Percentiles rank a stretch among this genome's conserved stretches.
Conservation (phyloP, 2,797 vertebrate species). For the Cossypha niveicapilla region DNA sequence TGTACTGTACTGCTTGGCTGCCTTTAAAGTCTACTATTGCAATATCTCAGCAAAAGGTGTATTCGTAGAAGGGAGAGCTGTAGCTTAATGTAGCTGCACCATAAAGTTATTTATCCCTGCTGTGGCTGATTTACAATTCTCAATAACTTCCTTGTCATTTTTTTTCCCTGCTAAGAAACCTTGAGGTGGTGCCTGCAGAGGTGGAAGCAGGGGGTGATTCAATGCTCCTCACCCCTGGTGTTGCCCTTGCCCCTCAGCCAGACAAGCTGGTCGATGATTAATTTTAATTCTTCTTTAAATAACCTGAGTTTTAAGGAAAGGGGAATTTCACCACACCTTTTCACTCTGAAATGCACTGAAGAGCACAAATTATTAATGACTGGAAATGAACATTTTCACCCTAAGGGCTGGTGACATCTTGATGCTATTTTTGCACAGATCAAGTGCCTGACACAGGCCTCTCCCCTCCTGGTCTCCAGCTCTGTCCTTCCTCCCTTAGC, state of each 20-base stretch:
- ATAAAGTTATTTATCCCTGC: neutral
- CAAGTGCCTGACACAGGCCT: neutral
- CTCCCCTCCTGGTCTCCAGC: neutral
- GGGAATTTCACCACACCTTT: neutral
- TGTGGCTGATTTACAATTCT: neutral
- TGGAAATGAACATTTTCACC: neutral
- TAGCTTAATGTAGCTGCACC: neutral
- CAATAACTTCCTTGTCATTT: neutral
- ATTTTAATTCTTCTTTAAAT: neutral
- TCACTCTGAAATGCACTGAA: neutral
- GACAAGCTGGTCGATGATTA: fast-evolving
- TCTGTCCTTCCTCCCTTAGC: neutral
- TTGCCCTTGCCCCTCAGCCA: neutral
- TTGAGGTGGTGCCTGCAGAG: neutral
- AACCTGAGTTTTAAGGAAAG: neutral
- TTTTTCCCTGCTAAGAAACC: neutral
- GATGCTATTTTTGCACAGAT: neutral
- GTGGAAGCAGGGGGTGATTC: neutral
- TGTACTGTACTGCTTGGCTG: neutral
- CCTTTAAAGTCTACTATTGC: neutral
- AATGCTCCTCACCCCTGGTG: fast-evolving
- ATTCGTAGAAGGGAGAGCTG: neutral
- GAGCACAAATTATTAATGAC: neutral
- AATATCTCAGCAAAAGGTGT: neutral
- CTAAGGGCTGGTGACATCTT: neutral